Conservation (phyloP, 2,113 vertebrate genomes). For the Nerophis ophidion region DNA sequence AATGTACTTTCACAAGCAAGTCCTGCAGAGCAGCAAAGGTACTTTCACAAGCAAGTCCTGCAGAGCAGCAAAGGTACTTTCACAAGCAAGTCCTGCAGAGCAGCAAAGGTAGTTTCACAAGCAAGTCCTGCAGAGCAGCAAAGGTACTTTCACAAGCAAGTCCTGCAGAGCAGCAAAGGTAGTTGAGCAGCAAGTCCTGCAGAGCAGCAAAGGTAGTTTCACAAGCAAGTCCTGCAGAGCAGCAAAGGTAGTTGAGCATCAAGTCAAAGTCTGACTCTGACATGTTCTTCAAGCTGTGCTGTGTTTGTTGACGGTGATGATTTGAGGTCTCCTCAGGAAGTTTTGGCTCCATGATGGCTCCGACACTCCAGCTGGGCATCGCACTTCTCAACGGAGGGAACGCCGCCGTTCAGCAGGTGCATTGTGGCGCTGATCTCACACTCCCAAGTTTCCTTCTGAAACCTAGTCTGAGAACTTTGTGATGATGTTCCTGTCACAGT, state of each 20-base stretch:
- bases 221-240: constrained; percentile 68
- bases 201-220: constrained; percentile 77
- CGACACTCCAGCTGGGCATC: constrained; percentile 88
- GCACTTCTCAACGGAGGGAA: constrained; percentile 91
- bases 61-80: constrained; percentile 77
- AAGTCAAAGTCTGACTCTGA: too few species aligned
- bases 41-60: constrained; percentile 80
- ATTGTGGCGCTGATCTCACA: background rate
- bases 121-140: constrained; percentile 89
- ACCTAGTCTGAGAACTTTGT: background rate
- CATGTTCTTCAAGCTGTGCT: background rate
- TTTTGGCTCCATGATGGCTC: constrained; percentile 82
- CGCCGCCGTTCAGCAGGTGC: constrained; percentile 88
- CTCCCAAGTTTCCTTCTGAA: background rate
- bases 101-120: constrained; percentile 75
- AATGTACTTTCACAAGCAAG: constrained; percentile 76
- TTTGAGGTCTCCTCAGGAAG: constrained; percentile 61
- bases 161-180: constrained; percentile 84
- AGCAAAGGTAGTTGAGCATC: too few species aligned
- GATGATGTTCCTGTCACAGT: background rate
- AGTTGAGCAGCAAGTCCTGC: constrained; percentile 82
- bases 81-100: constrained; percentile 89
- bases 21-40: constrained; percentile 84
- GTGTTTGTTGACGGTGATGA: constrained; percentile 2
- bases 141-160: constrained; percentile 76